phyloP scores from a whole-genome alignment of 2,113 vertebrate species.

The Cyprinus carpio region DNA sequence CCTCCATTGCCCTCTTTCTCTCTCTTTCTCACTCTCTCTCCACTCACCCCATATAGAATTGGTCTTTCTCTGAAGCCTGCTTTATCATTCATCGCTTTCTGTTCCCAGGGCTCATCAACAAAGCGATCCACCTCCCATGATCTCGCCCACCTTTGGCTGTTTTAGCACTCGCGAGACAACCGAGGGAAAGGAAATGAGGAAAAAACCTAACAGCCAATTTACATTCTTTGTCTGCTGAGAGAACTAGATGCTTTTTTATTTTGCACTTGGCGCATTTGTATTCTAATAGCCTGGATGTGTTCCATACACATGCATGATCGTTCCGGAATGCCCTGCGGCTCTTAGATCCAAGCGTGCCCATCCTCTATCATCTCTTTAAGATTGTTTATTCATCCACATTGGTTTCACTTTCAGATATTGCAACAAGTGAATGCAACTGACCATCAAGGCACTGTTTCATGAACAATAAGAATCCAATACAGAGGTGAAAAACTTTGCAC shows the following conservation, averaged over 20 bases:
- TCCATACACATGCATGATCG: constrained; percentile 15
- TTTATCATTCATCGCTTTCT: constrained; percentile 18
- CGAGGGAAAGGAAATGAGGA: not conserved
- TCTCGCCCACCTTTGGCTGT: constrained; percentile 35
- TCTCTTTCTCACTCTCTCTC: not conserved
- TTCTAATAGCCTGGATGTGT: constrained; percentile 33
- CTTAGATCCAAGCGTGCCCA: not conserved
- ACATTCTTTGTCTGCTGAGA: constrained; percentile 8
- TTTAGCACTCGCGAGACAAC: constrained; percentile 28
- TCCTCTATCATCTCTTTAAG: not conserved
- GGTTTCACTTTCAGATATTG: not conserved
- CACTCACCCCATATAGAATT: constrained; percentile 4
- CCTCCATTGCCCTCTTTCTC: not conserved
- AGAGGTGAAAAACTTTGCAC: constrained; percentile 8
- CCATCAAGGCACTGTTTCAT: constrained; percentile 11
- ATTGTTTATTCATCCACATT: not conserved
- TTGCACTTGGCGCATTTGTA: constrained; percentile 15
- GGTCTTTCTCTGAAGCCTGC: not conserved
- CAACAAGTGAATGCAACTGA: not conserved
- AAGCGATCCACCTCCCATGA: constrained; percentile 29
- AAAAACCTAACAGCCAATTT: constrained; percentile 15
- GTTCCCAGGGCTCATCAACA: constrained; percentile 26
- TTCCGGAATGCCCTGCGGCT: not conserved
- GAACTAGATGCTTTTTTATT: not conserved
- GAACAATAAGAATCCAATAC: not conserved